phyloP scores from a whole-genome alignment of 2,888 invertebrate species.

The Nomada flava region DNA sequence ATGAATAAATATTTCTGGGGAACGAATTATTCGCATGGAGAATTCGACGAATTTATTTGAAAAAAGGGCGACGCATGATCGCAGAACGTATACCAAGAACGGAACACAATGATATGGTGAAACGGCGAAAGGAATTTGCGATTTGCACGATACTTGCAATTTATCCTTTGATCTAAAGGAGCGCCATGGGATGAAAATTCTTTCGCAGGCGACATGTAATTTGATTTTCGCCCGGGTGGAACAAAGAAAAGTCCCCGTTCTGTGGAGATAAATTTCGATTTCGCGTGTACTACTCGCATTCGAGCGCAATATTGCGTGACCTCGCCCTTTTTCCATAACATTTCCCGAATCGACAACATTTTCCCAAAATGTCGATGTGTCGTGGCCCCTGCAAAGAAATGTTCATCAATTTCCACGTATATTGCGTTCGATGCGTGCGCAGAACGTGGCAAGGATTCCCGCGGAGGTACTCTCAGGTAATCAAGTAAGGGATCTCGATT shows the following conservation, averaged over 20 bases:
- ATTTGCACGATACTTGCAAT: constrained; percentile 24
- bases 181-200: constrained; percentile 33
- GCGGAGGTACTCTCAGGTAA: constrained; percentile 1
- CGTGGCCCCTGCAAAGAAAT: no score
- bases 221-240: constrained; percentile 37
- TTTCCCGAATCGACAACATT: not conserved
- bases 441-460: not conserved
- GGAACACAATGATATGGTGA: constrained; percentile 27
- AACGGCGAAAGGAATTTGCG: constrained; percentile 32
- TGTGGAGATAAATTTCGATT: constrained; percentile 36
- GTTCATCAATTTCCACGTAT: not conserved
- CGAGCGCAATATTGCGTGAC: not conserved
- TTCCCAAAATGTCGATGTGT: no score
- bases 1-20: not conserved
- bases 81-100: not conserved
- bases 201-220: constrained; percentile 44
- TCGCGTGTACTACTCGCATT: not conserved
- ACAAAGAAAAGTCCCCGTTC: constrained; percentile 32
- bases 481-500: constrained; percentile 28
- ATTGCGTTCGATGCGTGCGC: not conserved
- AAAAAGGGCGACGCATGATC: not conserved
- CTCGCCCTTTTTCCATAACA: no score
- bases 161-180: constrained; percentile 47
- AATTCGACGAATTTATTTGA: not conserved
- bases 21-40: not conserved